A percentile compares a stretch with the other conserved stretches of the same genome.
phyloP scores from a whole-genome alignment of 1,140 invertebrate genomes.

The Drosophila kurseongensis region DNA sequence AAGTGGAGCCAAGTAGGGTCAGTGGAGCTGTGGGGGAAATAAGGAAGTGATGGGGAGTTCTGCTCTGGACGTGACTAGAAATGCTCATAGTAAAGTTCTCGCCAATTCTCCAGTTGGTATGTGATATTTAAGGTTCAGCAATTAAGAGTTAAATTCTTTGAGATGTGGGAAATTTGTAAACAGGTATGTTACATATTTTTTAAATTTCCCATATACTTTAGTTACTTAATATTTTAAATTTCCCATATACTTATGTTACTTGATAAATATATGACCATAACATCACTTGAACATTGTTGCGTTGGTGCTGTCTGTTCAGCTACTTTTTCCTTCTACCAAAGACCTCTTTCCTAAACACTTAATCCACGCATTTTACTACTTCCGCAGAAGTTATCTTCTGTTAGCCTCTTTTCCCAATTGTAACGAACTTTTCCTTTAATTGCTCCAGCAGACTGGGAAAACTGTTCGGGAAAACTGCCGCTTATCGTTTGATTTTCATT shows the following conservation, averaged over 20 bases:
- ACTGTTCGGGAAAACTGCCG: slow-evolving; percentile 53
- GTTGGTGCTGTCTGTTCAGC: too few species aligned
- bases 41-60: neutral
- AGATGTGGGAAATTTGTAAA: too few species aligned
- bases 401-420: slow-evolving; percentile 13
- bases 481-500: slow-evolving; percentile 72
- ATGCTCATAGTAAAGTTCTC: slow-evolving; percentile 4
- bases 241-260: too few species aligned
- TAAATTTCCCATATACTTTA: too few species aligned
- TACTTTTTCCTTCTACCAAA: neutral
- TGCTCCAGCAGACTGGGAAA: slow-evolving; percentile 62
- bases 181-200: neutral
- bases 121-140: neutral
- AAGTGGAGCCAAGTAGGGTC: slow-evolving; percentile 15
- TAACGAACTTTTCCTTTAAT: slow-evolving; percentile 63
- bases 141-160: slow-evolving; percentile 1
- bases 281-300: too few species aligned
- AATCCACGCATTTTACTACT: slow-evolving; percentile 34
- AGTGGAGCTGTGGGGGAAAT: neutral
- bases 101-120: neutral
- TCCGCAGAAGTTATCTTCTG: slow-evolving; percentile 17
- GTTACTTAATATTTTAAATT: too few species aligned
- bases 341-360: slow-evolving; percentile 14
- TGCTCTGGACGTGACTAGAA: slow-evolving; percentile 50
- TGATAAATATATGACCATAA: too few species aligned